Percentiles rank a stretch among this genome's conserved stretches.
Conservation (phyloP, 2,113 vertebrate genomes). For the Planiliza haematocheilus region DNA sequence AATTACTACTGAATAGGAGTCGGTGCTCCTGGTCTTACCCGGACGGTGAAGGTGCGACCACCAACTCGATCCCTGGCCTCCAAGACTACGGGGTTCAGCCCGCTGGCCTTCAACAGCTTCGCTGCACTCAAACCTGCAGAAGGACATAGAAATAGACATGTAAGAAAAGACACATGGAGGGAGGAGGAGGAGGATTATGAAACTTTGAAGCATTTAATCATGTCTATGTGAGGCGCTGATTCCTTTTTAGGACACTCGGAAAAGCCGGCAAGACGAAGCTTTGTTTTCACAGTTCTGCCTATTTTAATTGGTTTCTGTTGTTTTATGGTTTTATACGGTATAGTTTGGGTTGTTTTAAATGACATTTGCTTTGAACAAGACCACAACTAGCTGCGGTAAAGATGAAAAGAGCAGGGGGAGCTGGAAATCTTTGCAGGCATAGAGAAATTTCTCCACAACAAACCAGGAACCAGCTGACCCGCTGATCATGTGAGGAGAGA, state of each 20-base stretch:
- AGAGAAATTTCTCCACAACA: background rate
- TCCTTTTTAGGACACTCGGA: background rate
- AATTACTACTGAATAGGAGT: background rate
- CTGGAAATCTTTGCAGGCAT: background rate
- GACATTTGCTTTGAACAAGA: slow-evolving; percentile 10
- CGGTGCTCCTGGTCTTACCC: slow-evolving; percentile 81
- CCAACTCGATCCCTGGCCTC: slow-evolving; percentile 95
- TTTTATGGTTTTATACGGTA: too few species aligned
- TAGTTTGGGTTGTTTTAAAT: background rate
- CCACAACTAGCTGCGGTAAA: background rate
- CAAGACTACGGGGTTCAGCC: slow-evolving; percentile 89
- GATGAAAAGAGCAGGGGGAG: background rate
- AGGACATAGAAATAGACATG: background rate
- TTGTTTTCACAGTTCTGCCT: too few species aligned
- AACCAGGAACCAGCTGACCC: slow-evolving; percentile 26
- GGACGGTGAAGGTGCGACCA: slow-evolving; percentile 92
- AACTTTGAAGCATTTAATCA: background rate
- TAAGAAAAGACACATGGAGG: background rate
- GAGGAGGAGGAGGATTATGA: background rate
- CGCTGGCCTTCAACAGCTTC: slow-evolving; percentile 90
- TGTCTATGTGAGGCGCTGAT: background rate
- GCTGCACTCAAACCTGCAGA: slow-evolving; percentile 92
- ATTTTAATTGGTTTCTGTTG: too few species aligned
- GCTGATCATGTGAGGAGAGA: slow-evolving; percentile 38
- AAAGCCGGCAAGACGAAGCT: background rate